Base-by-base conservation (phyloP, 64 coral and sea anemone species). In the Dendronephthya gigantea region DNA sequence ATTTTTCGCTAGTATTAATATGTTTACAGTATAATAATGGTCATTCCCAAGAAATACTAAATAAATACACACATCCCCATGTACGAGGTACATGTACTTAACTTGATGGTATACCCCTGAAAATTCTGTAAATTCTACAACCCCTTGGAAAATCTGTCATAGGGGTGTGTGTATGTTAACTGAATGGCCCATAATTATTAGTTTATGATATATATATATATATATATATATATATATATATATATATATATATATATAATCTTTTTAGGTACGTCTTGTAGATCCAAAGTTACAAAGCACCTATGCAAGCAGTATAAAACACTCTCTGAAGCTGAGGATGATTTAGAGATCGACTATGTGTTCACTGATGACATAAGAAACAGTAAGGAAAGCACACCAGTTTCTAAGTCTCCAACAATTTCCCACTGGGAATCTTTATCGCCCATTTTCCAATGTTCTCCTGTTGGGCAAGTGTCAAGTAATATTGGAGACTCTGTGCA, bases 321-420 rank as follows among this genome's bases (percentile, higher is more conserved):
- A 7, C 69, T 75, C 69, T 75, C 69, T 75, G 69, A 33, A 37
- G 69, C 69, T 29, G 69, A 75, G 34, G 7, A 75, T 7, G 69
- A 75, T 75, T 75, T 75, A 75, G 35, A 75, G 23, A 75, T 75
- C 12, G 69, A 75, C 12, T 75, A 75, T 75, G 35, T 75, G 34
- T 33, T 75, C 69, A 75, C 28, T 16, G 69, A 75, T 75, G 51
- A 58, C 51, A 58, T 9, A 58, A n/a, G 14, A 58, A 58, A 58
- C 4, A 58, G 51, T 58, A 50, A 50, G 48, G 51, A 58, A 58
- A 58, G 51, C 51, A n/a, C 51, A 58, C 51, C 51, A 58, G n/a
- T n/a, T n/a, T 50, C 48, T 10, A 50, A 50, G 48, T 8, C 48
- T 10, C 48, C 8, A 50, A 50, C 9, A 50, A 50, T 50, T 8